A percentile compares a stretch with the other conserved stretches of the same genome.
phyloP scores from a whole-genome alignment of 2,113 vertebrate genomes.

The Dunckerocampus dactyliophorus region DNA sequence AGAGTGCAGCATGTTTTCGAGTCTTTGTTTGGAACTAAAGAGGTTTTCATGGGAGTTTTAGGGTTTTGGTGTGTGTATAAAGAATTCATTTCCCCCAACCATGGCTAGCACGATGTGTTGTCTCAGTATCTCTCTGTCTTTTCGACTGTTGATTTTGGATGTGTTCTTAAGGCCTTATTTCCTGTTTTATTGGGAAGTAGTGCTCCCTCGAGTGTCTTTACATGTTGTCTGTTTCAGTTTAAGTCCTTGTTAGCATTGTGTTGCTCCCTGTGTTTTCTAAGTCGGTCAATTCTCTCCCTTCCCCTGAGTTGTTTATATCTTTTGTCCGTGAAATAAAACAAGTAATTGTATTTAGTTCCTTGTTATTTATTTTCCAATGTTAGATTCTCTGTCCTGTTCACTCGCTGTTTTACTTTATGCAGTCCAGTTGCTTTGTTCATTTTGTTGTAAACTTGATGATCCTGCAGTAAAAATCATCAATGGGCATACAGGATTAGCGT shows the following conservation, averaged over 20 bases:
- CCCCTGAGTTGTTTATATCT: background rate
- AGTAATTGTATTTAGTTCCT: background rate
- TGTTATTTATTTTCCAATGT: background rate
- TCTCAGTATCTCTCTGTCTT: background rate
- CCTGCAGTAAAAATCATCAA: background rate
- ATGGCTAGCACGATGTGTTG: background rate
- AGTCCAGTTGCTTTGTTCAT: background rate
- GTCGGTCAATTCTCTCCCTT: background rate
- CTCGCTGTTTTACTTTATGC: background rate
- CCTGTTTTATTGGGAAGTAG: background rate
- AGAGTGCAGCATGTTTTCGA: background rate
- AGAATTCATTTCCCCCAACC: background rate
- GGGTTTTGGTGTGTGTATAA: background rate
- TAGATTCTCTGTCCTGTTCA: background rate
- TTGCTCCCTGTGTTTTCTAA: background rate
- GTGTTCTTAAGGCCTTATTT: background rate
- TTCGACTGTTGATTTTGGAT: conserved; percentile 2
- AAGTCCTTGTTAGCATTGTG: background rate
- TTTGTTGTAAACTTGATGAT: background rate
- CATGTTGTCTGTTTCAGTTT: background rate
- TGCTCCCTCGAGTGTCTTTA: background rate
- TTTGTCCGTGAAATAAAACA: background rate
- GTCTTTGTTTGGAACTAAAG: background rate
- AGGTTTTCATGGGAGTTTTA: background rate
- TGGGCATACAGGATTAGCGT: background rate